Percentiles rank a stretch among this genome's conserved stretches.
Conservation (phyloP, 2,888 invertebrate species). For the Cryptops parisi region DNA sequence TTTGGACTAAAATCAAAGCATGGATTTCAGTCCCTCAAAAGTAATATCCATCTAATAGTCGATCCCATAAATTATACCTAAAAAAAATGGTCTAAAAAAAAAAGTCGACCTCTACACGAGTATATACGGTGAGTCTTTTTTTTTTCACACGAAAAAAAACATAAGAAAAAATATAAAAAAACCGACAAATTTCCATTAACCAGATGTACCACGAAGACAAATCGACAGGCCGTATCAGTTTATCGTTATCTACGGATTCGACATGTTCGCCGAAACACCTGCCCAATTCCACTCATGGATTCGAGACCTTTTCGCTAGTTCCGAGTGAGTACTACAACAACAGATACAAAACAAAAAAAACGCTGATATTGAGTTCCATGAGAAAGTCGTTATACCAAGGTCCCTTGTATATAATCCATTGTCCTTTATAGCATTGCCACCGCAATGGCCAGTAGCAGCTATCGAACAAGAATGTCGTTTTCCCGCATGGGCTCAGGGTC, state of each 20-base stretch:
- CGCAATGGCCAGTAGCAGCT: constrained; percentile 17
- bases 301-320: constrained; percentile 41
- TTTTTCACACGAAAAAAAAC: no score
- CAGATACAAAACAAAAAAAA: no score
- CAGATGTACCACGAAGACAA: constrained; percentile 39
- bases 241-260: constrained; percentile 48
- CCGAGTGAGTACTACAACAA: constrained; percentile 32
- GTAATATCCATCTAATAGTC: no score
- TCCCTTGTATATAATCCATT: no score
- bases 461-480: constrained; percentile 33
- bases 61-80: no score
- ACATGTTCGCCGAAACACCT: constrained; percentile 42
- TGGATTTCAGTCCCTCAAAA: no score
- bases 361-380: neutral
- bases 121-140: no score
- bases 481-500: constrained; percentile 47
- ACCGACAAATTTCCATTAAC: constrained; percentile 1
- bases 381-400: neutral
- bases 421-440: constrained; percentile 16
- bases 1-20: no score
- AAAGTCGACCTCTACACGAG: no score
- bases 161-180: no score
- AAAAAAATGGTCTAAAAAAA: no score
- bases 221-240: constrained; percentile 39
- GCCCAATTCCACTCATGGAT: constrained; percentile 40